These are phyloP conservation scores for Stenurella melanura DNA, from an alignment of 2,888 invertebrate genomes.

Conservation along the genomic window DNA sequence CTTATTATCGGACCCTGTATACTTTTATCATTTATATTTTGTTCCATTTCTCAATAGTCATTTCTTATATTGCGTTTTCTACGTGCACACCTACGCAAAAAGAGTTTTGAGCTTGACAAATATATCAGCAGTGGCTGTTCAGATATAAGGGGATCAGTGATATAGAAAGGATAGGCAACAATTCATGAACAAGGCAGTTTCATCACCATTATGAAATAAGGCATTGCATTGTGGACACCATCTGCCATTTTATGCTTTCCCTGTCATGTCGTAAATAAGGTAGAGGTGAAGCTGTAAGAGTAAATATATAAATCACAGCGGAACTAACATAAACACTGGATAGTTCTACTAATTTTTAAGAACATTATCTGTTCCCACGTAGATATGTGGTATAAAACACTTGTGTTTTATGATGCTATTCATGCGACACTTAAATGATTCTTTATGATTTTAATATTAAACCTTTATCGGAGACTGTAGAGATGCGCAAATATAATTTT, in stretches of 20 bases:
- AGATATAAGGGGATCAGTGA: constrained; percentile 53
- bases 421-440: too few relatives aligned
- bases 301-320: background rate
- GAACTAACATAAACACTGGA: background rate
- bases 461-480: too few relatives aligned
- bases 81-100: constrained; percentile 44
- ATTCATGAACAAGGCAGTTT: constrained; percentile 55
- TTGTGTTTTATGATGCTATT: too few relatives aligned
- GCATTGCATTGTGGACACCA: constrained; percentile 53
- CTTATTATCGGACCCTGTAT: too few relatives aligned
- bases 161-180: constrained; percentile 51
- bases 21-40: background rate
- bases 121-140: constrained; percentile 55
- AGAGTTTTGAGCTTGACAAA: constrained; percentile 55
- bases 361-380: background rate
- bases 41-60: background rate
- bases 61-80: background rate
- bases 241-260: constrained; percentile 10
- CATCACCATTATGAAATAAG: constrained; percentile 53
- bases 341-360: background rate
- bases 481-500: too few relatives aligned
- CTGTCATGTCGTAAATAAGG: constrained; percentile 12
- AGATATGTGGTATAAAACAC: too few relatives aligned
- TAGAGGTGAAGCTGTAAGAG: background rate
- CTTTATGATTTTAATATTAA: too few relatives aligned